Percentiles rank a stretch among this genome's conserved stretches.
phyloP scores from a whole-genome alignment of 2,113 vertebrate species.

The Helogale parvula region DNA sequence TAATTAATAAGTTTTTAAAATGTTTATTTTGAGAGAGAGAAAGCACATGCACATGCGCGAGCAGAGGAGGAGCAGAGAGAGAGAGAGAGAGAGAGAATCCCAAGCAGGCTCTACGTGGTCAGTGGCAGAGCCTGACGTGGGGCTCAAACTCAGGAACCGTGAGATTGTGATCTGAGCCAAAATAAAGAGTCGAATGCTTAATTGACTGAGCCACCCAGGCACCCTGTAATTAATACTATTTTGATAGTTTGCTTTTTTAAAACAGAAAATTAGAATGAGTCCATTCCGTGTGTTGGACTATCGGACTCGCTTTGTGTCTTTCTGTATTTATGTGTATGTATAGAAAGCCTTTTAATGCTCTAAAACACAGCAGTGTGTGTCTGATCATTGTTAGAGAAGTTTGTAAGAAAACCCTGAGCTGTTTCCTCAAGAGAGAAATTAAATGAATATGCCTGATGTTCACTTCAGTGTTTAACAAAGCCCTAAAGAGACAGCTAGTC shows the following conservation, averaged over 20 bases:
- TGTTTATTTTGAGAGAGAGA: no score
- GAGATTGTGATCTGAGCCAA: no score
- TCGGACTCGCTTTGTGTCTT: neutral
- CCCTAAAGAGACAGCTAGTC: constrained; percentile 27
- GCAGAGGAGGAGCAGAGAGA: no score
- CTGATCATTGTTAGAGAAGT: neutral
- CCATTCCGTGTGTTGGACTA: neutral
- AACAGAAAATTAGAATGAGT: constrained; percentile 35
- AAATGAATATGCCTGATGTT: constrained; percentile 49
- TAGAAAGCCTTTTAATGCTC: neutral
- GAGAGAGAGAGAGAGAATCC: no score
- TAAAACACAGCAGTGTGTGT: neutral
- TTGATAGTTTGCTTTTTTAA: constrained; percentile 4
- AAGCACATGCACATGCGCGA: no score
- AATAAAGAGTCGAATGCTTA: no score
- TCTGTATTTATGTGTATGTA: neutral
- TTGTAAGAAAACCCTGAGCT: constrained; percentile 44
- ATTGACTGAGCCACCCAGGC: no score
- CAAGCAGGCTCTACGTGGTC: no score
- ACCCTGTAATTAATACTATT: neutral
- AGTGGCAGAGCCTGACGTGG: no score
- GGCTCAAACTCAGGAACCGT: no score
- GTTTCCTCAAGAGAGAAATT: constrained; percentile 63
- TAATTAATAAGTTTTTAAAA: neutral
- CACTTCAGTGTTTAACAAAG: constrained; percentile 53